Conservation (phyloP, 2,797 vertebrate species). For the Limnodromus scolopaceus region DNA sequence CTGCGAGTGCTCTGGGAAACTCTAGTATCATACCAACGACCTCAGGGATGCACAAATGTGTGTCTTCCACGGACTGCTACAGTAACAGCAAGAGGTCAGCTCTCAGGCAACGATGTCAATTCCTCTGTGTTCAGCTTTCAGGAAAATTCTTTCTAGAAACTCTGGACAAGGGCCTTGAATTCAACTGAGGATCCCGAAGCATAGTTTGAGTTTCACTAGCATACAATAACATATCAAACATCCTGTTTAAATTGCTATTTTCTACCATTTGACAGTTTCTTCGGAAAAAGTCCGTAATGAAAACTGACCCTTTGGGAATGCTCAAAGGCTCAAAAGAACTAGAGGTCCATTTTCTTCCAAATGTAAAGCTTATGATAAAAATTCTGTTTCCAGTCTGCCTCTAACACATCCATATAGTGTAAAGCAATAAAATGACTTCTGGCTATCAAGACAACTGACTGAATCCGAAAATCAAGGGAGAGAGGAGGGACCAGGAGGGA, state of each 20-base stretch:
- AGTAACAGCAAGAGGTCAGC: not conserved
- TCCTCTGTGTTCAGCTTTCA: not conserved
- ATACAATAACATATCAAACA: not conserved
- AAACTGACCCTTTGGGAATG: not conserved
- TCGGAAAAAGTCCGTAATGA: not conserved
- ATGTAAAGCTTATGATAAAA: not conserved
- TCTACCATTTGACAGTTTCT: not conserved
- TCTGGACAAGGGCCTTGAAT: not conserved
- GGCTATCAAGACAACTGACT: not conserved
- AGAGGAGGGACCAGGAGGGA: not conserved
- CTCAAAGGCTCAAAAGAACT: not conserved
- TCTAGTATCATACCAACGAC: not conserved
- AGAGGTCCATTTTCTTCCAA: not conserved
- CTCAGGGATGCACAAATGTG: not conserved
- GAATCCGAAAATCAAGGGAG: not conserved
- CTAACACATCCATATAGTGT: accelerated
- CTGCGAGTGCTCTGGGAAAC: not conserved
- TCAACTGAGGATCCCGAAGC: not conserved
- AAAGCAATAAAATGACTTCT: not conserved
- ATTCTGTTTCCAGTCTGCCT: not conserved
- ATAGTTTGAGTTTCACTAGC: not conserved
- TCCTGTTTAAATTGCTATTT: not conserved
- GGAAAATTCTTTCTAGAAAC: not conserved
- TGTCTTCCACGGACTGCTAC: accelerated
- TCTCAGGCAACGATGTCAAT: not conserved